Conservation (phyloP, 2,797 vertebrate genomes). For the Megalops cyprinoides region DNA sequence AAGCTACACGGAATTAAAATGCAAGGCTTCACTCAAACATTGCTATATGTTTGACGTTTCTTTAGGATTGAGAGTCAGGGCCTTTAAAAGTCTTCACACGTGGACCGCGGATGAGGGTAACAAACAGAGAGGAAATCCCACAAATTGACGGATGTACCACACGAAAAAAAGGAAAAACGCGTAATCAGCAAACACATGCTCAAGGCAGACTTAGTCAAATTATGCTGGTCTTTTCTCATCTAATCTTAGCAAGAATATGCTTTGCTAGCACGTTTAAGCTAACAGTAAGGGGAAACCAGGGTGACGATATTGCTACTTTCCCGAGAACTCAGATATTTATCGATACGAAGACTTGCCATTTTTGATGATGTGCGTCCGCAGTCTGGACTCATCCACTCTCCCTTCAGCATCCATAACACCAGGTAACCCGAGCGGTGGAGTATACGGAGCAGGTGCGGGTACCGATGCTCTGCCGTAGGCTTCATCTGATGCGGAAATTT, state of each 20-base stretch:
- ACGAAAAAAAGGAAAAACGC: neutral
- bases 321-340: neutral
- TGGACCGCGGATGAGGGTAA: neutral
- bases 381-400: conserved; percentile 77
- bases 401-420: conserved; percentile 79
- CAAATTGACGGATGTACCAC: neutral
- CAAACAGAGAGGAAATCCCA: neutral
- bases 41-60: too few relatives aligned
- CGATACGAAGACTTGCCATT: conserved; percentile 64
- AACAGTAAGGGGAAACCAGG: too few relatives aligned
- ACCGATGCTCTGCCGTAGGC: conserved; percentile 51
- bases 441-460: conserved; percentile 48
- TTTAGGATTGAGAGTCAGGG: neutral
- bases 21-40: too few relatives aligned
- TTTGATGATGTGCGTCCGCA: conserved; percentile 75
- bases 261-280: too few relatives aligned
- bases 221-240: too few relatives aligned
- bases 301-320: neutral
- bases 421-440: conserved; percentile 62
- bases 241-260: neutral
- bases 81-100: neutral
- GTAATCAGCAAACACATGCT: neutral
- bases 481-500: conserved; percentile 22
- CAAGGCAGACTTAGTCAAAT: neutral
- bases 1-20: too few relatives aligned